Evolutionary conservation across 2,888 invertebrate species (phyloP).

Genomic region (Erebia aethiops): DNA sequence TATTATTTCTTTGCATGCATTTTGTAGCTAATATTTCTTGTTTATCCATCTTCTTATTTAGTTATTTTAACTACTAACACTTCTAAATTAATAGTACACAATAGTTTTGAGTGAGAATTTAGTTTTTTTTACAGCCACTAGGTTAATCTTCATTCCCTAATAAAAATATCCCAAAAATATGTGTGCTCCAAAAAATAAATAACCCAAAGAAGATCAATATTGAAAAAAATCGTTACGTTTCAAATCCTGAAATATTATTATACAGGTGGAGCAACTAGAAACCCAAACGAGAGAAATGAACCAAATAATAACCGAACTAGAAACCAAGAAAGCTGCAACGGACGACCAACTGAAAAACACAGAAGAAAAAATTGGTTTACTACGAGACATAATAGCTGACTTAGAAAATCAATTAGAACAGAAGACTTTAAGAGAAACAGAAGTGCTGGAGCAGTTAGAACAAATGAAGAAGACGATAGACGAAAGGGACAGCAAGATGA

Average conservation of each 20-base stretch:
- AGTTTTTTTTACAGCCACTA: too few species aligned
- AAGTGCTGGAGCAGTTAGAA: conserved; percentile 83
- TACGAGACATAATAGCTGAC: conserved; percentile 90
- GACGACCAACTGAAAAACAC: conserved; percentile 90
- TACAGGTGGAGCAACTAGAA: conserved; percentile 90
- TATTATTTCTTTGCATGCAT: too few species aligned
- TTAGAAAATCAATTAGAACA: conserved; percentile 89
- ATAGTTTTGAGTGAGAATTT: too few species aligned
- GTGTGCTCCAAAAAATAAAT: too few species aligned
- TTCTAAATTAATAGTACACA: too few species aligned
- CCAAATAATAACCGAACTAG: conserved; percentile 83
- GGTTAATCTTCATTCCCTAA: too few species aligned
- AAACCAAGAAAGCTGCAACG: conserved; percentile 84
- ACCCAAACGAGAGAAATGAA: conserved; percentile 88
- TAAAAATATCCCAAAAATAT: too few species aligned
- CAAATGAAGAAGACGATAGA: conserved; percentile 81
- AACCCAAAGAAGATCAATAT: too few species aligned
- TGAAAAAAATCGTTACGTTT: too few species aligned
- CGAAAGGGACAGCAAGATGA: conserved; percentile 82
- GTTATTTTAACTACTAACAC: too few species aligned
- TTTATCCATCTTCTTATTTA: too few species aligned
- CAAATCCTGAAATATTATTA: neutral
- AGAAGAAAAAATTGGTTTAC: conserved; percentile 87
- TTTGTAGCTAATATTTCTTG: too few species aligned
- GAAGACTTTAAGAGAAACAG: conserved; percentile 84